A percentile compares a stretch with the other conserved stretches of the same genome.
phyloP scores from a whole-genome alignment of 2,888 invertebrate species.

The Merodon equestris region DNA sequence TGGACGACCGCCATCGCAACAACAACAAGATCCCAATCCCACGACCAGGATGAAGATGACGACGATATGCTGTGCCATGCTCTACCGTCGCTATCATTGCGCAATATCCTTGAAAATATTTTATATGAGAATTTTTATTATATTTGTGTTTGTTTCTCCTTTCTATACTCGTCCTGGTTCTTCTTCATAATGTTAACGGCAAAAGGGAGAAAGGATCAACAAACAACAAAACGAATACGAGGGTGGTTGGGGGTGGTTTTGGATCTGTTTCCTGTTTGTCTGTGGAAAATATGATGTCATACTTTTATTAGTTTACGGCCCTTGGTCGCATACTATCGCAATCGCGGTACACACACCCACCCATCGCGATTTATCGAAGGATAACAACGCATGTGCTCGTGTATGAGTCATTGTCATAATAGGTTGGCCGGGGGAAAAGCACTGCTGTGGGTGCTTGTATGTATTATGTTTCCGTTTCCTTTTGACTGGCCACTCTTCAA shows the following conservation, averaged over 20 bases:
- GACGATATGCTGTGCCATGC: not conserved
- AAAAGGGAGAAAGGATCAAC: no score
- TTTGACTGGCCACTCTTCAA: constrained; percentile 61
- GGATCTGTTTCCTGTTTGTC: constrained; percentile 3
- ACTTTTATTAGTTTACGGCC: constrained; percentile 63
- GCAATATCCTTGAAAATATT: constrained; percentile 69
- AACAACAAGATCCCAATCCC: no score
- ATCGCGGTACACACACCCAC: constrained; percentile 19
- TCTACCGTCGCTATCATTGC: constrained; percentile 55
- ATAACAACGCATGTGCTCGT: constrained; percentile 58
- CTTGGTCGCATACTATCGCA: constrained; percentile 19
- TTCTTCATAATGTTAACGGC: no score
- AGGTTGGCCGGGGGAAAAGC: constrained; percentile 48
- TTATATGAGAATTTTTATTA: constrained; percentile 68
- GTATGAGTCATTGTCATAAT: constrained; percentile 68
- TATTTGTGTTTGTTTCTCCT: constrained; percentile 65
- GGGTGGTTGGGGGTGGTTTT: constrained; percentile 42
- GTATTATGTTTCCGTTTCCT: constrained; percentile 59
- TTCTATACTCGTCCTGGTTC: constrained; percentile 6
- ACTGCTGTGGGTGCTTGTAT: constrained; percentile 37
- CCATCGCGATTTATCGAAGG: no score
- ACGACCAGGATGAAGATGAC: constrained; percentile 20
- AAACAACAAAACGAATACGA: not conserved
- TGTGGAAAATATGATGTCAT: constrained; percentile 66
- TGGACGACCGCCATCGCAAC: no score